Evolutionary conservation across 2,113 vertebrate genomes (phyloP).

Genomic region (Mesocricetus auratus): DNA sequence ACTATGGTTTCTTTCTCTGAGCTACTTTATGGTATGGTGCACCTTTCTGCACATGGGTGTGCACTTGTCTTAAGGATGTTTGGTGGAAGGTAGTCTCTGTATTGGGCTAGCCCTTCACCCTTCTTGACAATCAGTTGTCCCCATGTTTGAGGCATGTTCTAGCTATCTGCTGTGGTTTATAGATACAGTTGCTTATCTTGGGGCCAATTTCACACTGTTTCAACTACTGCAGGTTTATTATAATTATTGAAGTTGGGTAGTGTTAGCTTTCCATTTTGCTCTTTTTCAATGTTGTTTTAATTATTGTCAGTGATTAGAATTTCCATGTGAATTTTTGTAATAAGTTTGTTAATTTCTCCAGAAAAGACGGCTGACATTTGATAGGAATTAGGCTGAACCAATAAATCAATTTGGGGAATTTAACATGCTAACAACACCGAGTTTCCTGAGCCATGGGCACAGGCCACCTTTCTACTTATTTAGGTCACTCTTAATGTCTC

Average conservation of each 20-base stretch:
- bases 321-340: slow-evolving; percentile 44
- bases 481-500: neutral
- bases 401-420: slow-evolving; percentile 6
- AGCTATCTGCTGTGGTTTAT: neutral
- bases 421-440: neutral
- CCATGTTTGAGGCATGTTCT: neutral
- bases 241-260: neutral
- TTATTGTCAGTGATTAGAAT: neutral
- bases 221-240: slow-evolving; percentile 28
- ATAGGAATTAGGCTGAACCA: neutral
- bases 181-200: neutral
- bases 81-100: slow-evolving; percentile 18
- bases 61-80: neutral
- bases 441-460: neutral
- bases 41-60: neutral
- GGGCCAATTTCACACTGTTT: neutral
- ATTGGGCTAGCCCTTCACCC: neutral
- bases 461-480: neutral
- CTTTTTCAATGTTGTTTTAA: slow-evolving; percentile 40
- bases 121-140: slow-evolving; percentile 18
- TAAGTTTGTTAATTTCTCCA: slow-evolving; percentile 17
- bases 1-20: neutral
- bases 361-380: neutral
- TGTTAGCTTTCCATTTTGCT: neutral
- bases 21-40: neutral